Evolutionary conservation across 2,888 invertebrate species (phyloP).

Genomic region (Drosophila anomalata): DNA sequence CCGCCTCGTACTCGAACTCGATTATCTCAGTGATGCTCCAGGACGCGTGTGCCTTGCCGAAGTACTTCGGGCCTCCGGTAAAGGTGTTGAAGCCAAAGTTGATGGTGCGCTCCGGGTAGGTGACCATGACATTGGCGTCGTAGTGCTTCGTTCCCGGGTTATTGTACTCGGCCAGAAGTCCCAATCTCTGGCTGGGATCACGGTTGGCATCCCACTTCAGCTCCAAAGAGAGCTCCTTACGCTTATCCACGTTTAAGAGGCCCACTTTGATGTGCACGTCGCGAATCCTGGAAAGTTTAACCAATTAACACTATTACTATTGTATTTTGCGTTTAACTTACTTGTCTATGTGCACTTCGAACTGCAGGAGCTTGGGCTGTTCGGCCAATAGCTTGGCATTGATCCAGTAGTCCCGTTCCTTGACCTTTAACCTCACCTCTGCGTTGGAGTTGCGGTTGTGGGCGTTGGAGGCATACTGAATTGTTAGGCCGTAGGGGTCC

Average conservation of each 20-base stretch:
- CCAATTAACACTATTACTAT: not conserved
- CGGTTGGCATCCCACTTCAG: conserved; percentile 94
- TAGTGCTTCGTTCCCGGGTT: conserved; percentile 87
- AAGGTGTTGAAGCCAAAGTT: conserved; percentile 88
- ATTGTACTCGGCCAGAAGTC: conserved; percentile 86
- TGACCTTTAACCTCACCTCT: conserved; percentile 86
- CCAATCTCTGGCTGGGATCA: conserved; percentile 88
- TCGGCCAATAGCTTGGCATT: conserved; percentile 87
- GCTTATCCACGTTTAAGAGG: conserved; percentile 86
- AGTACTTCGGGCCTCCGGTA: conserved; percentile 80
- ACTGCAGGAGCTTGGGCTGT: conserved; percentile 87
- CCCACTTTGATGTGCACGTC: conserved; percentile 89
- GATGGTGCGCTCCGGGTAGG: conserved; percentile 91
- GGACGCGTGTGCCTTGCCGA: conserved; percentile 86
- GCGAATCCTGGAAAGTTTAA: conserved; percentile 85
- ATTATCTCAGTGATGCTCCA: conserved; percentile 89
- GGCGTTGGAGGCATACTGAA: conserved; percentile 87
- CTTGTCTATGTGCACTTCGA: conserved; percentile 92
- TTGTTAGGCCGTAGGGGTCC: conserved; percentile 87
- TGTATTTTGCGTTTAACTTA: conserved; percentile 83
- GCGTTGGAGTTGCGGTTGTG: conserved; percentile 87
- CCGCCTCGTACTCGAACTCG: conserved; percentile 78
- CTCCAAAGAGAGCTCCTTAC: conserved; percentile 89
- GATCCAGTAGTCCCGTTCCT: conserved; percentile 88
- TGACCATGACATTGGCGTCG: conserved; percentile 87